These are phyloP conservation scores for Leptinotarsa haldemani DNA, from an alignment of 2,888 invertebrate species.

Conservation along the genomic window DNA sequence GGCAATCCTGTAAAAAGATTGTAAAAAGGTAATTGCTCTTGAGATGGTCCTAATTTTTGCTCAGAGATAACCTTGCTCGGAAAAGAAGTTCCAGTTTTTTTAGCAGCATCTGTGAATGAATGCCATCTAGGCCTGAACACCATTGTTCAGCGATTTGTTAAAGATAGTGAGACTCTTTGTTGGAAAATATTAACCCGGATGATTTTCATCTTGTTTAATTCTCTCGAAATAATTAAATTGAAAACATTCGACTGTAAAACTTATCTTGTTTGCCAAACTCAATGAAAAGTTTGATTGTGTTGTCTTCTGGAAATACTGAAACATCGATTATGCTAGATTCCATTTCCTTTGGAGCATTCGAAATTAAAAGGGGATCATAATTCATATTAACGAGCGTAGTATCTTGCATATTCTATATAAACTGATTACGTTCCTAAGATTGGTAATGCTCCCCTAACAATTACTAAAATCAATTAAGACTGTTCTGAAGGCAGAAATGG, in stretches of 20 bases:
- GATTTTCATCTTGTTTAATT: neutral
- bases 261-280: neutral
- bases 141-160: no score
- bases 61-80: no score
- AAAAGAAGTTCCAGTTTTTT: no score
- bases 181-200: no score
- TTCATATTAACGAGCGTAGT: constrained; percentile 13
- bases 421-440: constrained; percentile 13
- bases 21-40: no score
- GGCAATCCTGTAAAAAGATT: no score
- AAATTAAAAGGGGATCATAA: constrained; percentile 10
- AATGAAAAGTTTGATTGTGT: neutral
- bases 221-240: neutral
- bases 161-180: no score
- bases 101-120: no score
- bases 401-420: constrained; percentile 26
- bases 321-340: neutral
- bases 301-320: neutral
- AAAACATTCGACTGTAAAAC: neutral
- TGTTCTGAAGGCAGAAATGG: constrained; percentile 11
- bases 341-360: constrained; percentile 7
- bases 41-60: no score
- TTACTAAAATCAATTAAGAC: constrained; percentile 12
- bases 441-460: constrained; percentile 21
- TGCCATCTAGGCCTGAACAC: no score